Evolutionary conservation across 2,113 vertebrate genomes (phyloP).

Genomic region (Hippolais icterina): DNA sequence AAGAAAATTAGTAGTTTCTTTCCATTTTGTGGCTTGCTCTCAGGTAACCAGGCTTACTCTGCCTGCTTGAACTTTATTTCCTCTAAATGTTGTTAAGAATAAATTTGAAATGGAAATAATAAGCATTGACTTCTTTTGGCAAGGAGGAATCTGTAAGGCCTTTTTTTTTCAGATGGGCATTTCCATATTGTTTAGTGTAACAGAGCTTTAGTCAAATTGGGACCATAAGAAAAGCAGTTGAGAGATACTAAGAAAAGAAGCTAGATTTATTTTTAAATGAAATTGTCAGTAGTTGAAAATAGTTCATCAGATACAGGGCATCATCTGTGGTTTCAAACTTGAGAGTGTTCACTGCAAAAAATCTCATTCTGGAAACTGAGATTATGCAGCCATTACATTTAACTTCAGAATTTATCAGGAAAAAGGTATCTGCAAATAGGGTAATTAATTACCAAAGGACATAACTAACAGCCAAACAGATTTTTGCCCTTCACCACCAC

Average conservation of each 20-base stretch:
- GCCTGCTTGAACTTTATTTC: background rate
- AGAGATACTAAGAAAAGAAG: background rate
- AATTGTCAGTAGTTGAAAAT: background rate
- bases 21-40: background rate
- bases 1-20: background rate
- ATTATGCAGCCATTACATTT: background rate
- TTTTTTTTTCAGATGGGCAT: background rate
- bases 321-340: background rate
- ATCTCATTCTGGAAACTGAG: background rate
- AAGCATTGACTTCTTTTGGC: background rate
- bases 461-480: background rate
- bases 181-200: background rate
- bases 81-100: background rate
- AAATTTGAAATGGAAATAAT: background rate
- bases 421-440: background rate
- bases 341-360: background rate
- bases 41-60: background rate
- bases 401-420: background rate
- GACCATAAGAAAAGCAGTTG: background rate
- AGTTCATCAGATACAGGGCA: background rate
- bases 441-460: background rate
- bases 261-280: background rate
- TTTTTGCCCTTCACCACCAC: background rate
- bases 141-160: accelerated
- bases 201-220: background rate